These are phyloP conservation scores for Hypsibius dujardini DNA, from an alignment of 1,140 invertebrate species.

Conservation along the genomic window DNA sequence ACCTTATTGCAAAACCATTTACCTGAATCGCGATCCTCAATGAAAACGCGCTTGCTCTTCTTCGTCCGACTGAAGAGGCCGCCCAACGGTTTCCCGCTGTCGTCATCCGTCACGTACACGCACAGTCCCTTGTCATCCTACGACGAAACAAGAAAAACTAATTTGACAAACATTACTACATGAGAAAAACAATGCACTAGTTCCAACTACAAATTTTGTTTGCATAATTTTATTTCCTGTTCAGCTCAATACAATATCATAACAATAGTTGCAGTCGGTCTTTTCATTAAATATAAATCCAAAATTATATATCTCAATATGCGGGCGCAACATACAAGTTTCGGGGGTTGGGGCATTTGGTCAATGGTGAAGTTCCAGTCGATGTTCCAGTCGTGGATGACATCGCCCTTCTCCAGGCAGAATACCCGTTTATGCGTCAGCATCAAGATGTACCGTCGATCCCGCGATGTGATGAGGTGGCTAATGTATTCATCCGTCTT, in stretches of 20 bases:
- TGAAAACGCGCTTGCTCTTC: slow-evolving; percentile 17
- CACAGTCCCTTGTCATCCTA: slow-evolving; percentile 15
- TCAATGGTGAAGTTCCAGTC: slow-evolving; percentile 6
- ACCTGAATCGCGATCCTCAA: slow-evolving; percentile 14
- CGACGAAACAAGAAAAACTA: too few species aligned
- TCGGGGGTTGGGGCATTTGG: neutral
- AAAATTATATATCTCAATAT: too few species aligned
- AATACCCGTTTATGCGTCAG: neutral
- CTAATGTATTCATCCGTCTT: slow-evolving; percentile 30
- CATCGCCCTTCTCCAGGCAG: slow-evolving; percentile 9
- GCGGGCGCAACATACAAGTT: too few species aligned
- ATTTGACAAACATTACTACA: too few species aligned
- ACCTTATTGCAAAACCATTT: slow-evolving; percentile 11
- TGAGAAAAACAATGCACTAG: too few species aligned
- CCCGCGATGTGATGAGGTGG: slow-evolving; percentile 25
- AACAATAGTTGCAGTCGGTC: too few species aligned
- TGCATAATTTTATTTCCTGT: too few species aligned
- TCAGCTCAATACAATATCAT: too few species aligned
- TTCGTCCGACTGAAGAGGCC: neutral
- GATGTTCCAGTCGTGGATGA: slow-evolving; percentile 15
- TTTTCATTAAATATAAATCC: too few species aligned
- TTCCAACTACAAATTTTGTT: too few species aligned
- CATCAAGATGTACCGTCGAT: slow-evolving; percentile 4
- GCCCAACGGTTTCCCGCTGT: neutral
- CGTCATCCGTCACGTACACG: neutral